Percentiles rank a stretch among this genome's conserved stretches.
These are phyloP conservation scores for Episyrphus balteatus DNA, from an alignment of 1,140 invertebrate genomes.

Conservation along the genomic window DNA sequence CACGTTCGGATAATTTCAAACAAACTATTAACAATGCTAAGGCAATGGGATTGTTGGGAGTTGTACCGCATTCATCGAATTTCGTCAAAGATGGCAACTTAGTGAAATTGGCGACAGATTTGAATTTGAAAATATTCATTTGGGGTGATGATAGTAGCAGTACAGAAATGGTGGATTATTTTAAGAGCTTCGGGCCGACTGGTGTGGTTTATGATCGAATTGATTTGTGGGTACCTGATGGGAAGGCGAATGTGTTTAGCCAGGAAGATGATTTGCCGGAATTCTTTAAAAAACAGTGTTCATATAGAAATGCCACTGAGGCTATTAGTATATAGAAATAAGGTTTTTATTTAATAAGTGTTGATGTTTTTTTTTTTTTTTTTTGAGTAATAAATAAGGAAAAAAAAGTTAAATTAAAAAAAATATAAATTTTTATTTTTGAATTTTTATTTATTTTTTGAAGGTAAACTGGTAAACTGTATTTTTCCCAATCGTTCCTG, in stretches of 20 bases:
- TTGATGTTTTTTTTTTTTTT: no score
- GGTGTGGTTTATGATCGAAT: constrained; percentile 89
- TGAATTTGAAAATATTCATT: constrained; percentile 75
- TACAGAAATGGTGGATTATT: constrained; percentile 63
- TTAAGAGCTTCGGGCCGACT: constrained; percentile 75
- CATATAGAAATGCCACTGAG: no score
- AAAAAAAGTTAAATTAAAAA: no score
- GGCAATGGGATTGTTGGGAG: constrained; percentile 69
- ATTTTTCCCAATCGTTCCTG: no score
- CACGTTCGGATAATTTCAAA: constrained; percentile 64
- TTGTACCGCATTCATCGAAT: constrained; percentile 84
- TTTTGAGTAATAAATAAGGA: no score
- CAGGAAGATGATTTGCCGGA: constrained; percentile 24
- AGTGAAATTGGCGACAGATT: constrained; percentile 58
- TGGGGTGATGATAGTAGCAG: constrained; percentile 93
- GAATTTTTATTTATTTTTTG: no score
- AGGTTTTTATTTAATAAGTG: no score
- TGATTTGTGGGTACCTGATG: constrained; percentile 44
- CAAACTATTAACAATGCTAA: constrained; percentile 73
- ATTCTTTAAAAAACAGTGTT: constrained; percentile 28
- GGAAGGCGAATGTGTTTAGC: constrained; percentile 18
- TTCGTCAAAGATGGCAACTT: constrained; percentile 66
- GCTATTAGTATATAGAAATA: no score
- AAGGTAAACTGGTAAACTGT: no score
- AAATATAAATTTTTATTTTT: no score